phyloP scores from a whole-genome alignment of 1,140 invertebrate species.

The Odontomachus brunneus region DNA sequence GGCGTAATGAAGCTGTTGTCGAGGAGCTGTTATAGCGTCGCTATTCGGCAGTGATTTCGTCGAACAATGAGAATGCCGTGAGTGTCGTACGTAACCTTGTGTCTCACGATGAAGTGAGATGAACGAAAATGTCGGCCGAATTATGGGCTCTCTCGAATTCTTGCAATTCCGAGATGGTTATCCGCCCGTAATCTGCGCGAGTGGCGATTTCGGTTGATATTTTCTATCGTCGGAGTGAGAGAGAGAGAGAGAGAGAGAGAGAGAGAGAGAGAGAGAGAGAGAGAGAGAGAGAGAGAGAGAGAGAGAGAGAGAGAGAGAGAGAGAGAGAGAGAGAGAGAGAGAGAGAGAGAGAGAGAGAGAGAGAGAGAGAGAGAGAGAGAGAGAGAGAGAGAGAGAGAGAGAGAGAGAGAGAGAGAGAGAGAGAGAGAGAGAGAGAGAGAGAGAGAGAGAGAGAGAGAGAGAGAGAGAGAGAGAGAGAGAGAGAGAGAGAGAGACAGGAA shows the following conservation, averaged over 20 bases:
- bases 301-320: not conserved
- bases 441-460: not conserved
- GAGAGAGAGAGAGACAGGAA: slow-evolving; percentile 22
- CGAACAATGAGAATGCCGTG: not conserved
- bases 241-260: not conserved
- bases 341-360: not conserved
- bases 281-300: slow-evolving; percentile 3
- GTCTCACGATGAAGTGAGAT: not conserved
- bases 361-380: too few species aligned
- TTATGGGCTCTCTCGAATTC: slow-evolving; percentile 43
- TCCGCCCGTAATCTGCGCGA: slow-evolving; percentile 66
- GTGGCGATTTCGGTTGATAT: slow-evolving; percentile 51
- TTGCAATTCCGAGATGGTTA: slow-evolving; percentile 57
- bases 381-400: slow-evolving; percentile 13
- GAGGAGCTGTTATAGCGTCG: not conserved
- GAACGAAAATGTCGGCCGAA: slow-evolving; percentile 23
- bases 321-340: slow-evolving; percentile 1
- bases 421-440: not conserved
- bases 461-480: not conserved
- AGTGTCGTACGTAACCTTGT: slow-evolving; percentile 17
- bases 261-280: not conserved
- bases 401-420: not conserved
- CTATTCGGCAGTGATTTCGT: not conserved
- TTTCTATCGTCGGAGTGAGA: slow-evolving; percentile 44
- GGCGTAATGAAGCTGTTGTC: not conserved